These are phyloP conservation scores for Alloscopus bannaensis DNA, from an alignment of 2,888 invertebrate species.

Conservation along the genomic window DNA sequence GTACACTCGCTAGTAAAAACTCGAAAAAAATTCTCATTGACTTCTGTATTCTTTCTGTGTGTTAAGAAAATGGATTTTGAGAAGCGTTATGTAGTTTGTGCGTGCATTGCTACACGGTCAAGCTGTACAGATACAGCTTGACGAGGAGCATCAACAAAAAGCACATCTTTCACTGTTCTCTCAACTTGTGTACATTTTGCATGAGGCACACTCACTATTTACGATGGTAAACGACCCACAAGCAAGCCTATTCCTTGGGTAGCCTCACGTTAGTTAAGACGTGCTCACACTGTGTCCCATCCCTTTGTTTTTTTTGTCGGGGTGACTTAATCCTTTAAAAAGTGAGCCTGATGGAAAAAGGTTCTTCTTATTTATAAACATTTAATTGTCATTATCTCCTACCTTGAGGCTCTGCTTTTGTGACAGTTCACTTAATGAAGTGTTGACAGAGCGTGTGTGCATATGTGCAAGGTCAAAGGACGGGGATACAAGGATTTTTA, in stretches of 20 bases:
- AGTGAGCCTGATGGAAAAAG: background rate
- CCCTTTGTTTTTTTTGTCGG: conserved; percentile 23
- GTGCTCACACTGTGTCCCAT: conserved; percentile 27
- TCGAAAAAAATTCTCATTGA: too few relatives aligned
- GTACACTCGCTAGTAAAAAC: too few relatives aligned
- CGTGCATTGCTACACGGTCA: background rate
- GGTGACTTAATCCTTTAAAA: conserved; percentile 27
- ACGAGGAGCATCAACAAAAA: background rate
- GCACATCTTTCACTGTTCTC: conserved; percentile 10
- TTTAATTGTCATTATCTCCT: background rate
- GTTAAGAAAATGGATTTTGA: too few relatives aligned
- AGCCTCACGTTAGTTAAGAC: conserved; percentile 46
- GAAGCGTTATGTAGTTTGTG: too few relatives aligned
- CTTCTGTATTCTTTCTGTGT: too few relatives aligned
- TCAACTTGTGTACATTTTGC: background rate
- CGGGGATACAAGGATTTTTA: conserved; percentile 34
- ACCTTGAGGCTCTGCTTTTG: background rate
- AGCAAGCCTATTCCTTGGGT: conserved; percentile 47
- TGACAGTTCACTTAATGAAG: background rate
- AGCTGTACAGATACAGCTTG: background rate
- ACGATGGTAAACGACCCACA: conserved; percentile 20
- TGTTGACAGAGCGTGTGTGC: background rate
- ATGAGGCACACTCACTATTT: conserved; percentile 1
- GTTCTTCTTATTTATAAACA: conserved; percentile 20
- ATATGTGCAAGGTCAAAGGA: conserved; percentile 46